Conservation (phyloP, 1,140 invertebrate genomes). For the Branchinecta lynchi region DNA sequence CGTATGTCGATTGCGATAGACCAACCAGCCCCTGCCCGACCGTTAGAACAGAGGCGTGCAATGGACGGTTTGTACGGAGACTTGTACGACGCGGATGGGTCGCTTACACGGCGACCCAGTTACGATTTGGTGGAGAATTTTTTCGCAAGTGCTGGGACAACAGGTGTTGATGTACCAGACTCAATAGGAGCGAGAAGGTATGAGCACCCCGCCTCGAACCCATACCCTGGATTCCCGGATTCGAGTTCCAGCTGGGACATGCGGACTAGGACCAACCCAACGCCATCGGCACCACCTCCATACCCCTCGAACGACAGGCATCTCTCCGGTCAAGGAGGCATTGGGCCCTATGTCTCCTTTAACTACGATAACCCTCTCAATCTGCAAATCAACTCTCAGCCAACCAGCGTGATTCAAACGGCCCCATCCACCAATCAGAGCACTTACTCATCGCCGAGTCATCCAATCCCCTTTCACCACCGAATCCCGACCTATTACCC, state of each 20-base stretch:
- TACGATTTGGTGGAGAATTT: conserved; percentile 3
- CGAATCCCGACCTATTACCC: neutral
- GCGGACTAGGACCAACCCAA: neutral
- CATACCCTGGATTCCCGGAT: neutral
- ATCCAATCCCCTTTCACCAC: neutral
- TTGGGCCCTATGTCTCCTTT: neutral
- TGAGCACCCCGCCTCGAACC: neutral
- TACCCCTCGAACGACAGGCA: neutral
- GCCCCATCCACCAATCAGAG: neutral
- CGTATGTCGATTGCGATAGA: neutral
- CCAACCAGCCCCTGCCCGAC: neutral
- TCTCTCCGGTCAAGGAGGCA: neutral
- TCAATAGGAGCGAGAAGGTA: neutral
- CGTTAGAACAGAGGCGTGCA: neutral
- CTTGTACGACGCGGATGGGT: neutral
- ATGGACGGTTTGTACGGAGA: neutral
- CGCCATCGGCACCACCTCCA: neutral
- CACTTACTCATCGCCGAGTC: neutral
- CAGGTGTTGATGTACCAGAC: neutral
- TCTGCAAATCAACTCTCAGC: neutral
- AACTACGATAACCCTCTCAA: neutral
- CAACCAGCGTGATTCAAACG: neutral
- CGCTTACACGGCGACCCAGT: neutral
- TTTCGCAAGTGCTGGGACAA: neutral
- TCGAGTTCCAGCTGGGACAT: neutral